These are phyloP conservation scores for Agrotis ipsilon DNA, from an alignment of 2,888 invertebrate species.

Conservation along the genomic window DNA sequence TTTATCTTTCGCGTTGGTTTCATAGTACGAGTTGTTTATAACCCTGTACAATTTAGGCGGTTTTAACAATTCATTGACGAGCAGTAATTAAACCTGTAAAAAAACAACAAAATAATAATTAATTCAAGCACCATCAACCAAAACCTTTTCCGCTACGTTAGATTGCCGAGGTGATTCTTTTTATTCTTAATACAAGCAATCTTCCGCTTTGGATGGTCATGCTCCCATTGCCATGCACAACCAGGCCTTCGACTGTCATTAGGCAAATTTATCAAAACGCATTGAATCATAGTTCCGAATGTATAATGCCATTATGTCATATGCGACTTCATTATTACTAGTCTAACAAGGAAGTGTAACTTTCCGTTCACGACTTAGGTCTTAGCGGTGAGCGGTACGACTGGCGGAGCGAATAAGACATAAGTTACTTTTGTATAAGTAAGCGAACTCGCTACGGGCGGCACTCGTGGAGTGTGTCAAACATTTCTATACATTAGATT, in stretches of 20 bases:
- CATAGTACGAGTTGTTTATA: no score
- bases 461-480: no score
- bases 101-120: neutral
- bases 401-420: no score
- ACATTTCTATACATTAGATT: no score
- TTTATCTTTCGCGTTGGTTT: no score
- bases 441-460: no score
- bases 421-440: no score
- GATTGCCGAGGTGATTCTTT: conserved; percentile 15
- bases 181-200: conserved; percentile 15
- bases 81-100: neutral
- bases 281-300: conserved; percentile 5
- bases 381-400: no score
- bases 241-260: conserved; percentile 13
- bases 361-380: no score
- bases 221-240: conserved; percentile 31
- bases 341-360: no score
- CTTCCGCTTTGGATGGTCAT: conserved; percentile 34
- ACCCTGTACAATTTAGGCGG: no score
- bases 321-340: neutral
- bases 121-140: conserved; percentile 1
- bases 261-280: conserved; percentile 5
- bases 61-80: no score
- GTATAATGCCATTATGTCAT: conserved; percentile 25
- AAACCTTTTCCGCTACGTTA: conserved; percentile 35